Base-by-base conservation (phyloP, 2,888 invertebrate genomes). In the Ellobium chinense region DNA sequence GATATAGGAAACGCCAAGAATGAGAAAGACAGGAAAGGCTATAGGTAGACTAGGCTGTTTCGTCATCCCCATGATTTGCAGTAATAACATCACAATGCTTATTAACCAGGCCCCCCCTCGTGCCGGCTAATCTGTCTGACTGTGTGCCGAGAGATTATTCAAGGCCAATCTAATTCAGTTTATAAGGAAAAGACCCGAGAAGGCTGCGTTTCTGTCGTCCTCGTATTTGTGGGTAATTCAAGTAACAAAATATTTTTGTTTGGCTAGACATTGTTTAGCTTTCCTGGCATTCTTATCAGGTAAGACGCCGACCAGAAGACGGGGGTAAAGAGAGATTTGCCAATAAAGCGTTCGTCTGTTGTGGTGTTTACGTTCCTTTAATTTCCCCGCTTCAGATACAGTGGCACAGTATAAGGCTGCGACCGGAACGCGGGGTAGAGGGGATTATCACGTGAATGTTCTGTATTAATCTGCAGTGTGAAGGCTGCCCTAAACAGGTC, bases 191-290 rank as follows among this genome's bases (percentile, higher is more conserved):
- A 63, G 27, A 27, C 18, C 3, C 18, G 2, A 7, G 31, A 29
- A 31, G 63, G 24, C 72, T 21, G 36, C n/a, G n/a, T 72, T 4
- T 21, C 24, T 36, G 66, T 39, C 66, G 36, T 66, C 37, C 24
- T 66, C 37, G 66, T 24, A 39, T 31, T 29, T 27, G 54, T 29
- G 54, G n/a, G 56, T 70, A 31, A 70, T 70, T 70, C 29, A 54
- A 70, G 70, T 70, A 70, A 29, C 29, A 70, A 46, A 70, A 70
- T 70, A 70, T 70, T 70, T 70, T 54, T 63, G n/a, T 70, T 70
- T 70, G 56, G 70, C 70, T 56, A 70, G 70, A 70, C 70, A 54
- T 24, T 54, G 70, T 70, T 70, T 70, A 54, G 70, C 70, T 70
- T 70, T 56, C 54, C 70, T 56, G 54, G 54, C 56, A 54, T 54